Conservation (phyloP, 2,113 vertebrate species). For the Ursus arctos region DNA sequence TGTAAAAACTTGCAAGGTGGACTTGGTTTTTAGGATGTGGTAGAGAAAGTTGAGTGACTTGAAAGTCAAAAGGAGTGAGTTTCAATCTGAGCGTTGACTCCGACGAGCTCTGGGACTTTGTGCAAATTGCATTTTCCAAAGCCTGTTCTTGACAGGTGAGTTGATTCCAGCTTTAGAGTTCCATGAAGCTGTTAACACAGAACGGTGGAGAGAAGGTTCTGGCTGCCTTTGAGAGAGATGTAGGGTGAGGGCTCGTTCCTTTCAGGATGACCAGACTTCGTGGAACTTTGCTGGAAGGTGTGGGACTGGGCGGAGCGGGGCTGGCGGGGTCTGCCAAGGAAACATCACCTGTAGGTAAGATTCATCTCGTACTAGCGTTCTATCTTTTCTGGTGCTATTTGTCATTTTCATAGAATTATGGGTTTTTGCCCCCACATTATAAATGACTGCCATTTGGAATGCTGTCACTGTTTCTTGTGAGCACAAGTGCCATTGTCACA, state of each 20-base stretch:
- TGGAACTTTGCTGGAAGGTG: not conserved
- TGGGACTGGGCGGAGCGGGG: not conserved
- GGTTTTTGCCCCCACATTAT: not conserved
- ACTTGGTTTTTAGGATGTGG: not conserved
- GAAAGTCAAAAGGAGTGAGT: not conserved
- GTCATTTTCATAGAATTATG: slow-evolving; percentile 12
- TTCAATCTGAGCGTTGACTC: not conserved
- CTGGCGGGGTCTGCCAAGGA: not conserved
- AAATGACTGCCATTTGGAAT: not conserved
- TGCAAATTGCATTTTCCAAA: not conserved
- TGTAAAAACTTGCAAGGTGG: not conserved
- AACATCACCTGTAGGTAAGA: not conserved
- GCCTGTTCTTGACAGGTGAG: not conserved
- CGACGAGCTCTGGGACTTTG: not conserved
- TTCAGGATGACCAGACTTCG: not conserved
- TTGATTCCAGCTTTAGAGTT: not conserved
- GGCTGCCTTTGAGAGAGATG: not conserved
- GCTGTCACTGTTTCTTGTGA: slow-evolving; percentile 19
- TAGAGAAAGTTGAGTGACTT: not conserved
- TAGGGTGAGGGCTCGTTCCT: not conserved
- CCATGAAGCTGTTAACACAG: not conserved
- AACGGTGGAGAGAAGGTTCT: not conserved
- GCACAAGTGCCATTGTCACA: not conserved
- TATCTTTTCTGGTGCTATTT: not conserved
- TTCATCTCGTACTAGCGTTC: not conserved